Base-by-base conservation (phyloP, 2,113 vertebrate species). In the Mixornis gularis region DNA sequence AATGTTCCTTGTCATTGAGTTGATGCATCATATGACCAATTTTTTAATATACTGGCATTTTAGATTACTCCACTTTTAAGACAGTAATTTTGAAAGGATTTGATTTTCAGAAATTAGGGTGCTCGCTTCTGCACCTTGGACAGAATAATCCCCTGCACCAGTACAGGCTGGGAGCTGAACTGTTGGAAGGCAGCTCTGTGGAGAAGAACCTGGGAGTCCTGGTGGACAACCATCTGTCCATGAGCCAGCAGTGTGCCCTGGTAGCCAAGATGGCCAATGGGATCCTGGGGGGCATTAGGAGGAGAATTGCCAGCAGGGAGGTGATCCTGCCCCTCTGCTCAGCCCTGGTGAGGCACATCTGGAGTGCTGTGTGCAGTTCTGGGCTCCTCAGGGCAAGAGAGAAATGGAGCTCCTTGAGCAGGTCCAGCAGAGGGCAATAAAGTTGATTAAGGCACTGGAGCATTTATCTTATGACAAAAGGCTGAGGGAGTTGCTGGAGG, bases 231-330 rank as follows among this genome's bases (percentile, higher is more conserved):
- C 1, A n/a, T 0, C 12, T 73, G 38, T 73, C 44, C 19, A 2
- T 38, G 44, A 51, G 36, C 10, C 76, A 52, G 44, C 11, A 44
- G 27, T 25, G 60, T 38, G n/a, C 17, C 68, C 29, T 12, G 5
- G 24, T 11, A 7, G 5, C 24, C n/a, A 66, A 5, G 44, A 65
- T 29, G 32, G 18, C 0, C 32, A n/a, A 0, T 29, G 52, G 11
- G 3, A 29, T 52, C 22, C 22, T 13, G 7, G 27, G 10, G 3
- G 1, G 1, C 38, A 11, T 58, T 58, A 44, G 76, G 18, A 11
- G 13, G 32, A 52, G 3, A 38, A 32, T 2, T 58, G 22, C 8
- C 22, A 51, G 43, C 22, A 51, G 51, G 22, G 7, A 38, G 7
- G 16, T 29, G 44, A n/a, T n/a, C 36, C 59, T 72, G 38, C 4